Evolutionary conservation across 53 echinoderm and acorn worm genomes (phyloP).

Genomic region (Echinarachnius parma): DNA sequence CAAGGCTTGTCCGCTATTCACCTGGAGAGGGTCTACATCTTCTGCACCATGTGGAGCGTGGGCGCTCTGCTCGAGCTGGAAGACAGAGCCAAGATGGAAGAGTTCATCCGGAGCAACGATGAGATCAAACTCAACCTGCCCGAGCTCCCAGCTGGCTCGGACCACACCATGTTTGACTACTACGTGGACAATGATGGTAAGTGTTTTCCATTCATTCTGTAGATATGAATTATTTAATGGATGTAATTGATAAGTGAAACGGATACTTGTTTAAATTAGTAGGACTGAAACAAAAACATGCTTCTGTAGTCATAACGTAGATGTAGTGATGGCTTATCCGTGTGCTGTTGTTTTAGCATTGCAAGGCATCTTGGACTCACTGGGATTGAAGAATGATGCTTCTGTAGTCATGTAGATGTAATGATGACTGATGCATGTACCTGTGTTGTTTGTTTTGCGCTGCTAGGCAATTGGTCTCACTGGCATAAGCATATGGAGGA

Average conservation of each 20-base stretch:
- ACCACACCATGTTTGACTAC: constrained; percentile 96
- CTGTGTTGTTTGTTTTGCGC: too few relatives aligned
- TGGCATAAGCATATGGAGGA: constrained; percentile 80
- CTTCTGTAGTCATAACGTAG: too few relatives aligned
- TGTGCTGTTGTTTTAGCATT: too few relatives aligned
- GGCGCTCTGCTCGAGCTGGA: constrained; percentile 94
- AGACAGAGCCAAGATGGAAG: constrained; percentile 86
- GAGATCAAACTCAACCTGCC: constrained; percentile 81
- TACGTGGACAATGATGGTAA: constrained; percentile 87
- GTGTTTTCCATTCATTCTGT: constrained; percentile 35
- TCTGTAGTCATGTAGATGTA: too few relatives aligned
- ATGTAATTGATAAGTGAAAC: background rate
- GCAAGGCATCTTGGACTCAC: too few relatives aligned
- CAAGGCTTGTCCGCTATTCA: constrained; percentile 57
- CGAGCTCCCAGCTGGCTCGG: constrained; percentile 53
- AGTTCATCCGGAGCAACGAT: constrained; percentile 75
- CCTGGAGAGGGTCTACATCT: constrained; percentile 90
- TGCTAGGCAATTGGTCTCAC: constrained; percentile 76
- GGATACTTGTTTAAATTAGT: too few relatives aligned
- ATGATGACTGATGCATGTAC: too few relatives aligned
- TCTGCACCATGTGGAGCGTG: constrained; percentile 95
- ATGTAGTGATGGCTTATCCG: too few relatives aligned
- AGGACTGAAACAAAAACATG: too few relatives aligned
- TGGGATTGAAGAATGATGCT: too few relatives aligned
- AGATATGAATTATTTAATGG: too few relatives aligned